Evolutionary conservation across 1,140 invertebrate species (phyloP), one percentile per base, ranked within the genome.

Genomic region (Alviniconcha marisindica): DNA sequence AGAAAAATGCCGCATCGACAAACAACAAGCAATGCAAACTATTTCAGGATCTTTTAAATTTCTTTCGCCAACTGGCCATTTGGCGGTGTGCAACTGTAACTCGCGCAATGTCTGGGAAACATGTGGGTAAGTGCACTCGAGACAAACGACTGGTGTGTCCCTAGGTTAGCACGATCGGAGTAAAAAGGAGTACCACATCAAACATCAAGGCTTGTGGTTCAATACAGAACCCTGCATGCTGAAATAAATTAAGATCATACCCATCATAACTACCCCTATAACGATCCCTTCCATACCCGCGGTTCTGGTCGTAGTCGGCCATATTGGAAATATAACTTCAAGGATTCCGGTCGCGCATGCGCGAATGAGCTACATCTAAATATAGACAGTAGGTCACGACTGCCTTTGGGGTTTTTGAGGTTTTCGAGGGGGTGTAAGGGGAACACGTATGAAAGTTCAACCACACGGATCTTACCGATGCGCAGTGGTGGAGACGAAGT

Each of bases 251-350:
- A 18, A 38, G 33, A 76, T 76, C 73, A 76, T 76, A 76, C 73
- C 73, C 73, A 76, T 76, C 73, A 76, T n/a, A 42, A 38, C 73
- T 76, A 76, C 73, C 73, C 73, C 73, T 40, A 76, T 44, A 78
- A 44, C 56, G 78, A 80, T 69, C 56, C 78, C 56, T 44, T 63
- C 56, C 78, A 63, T 80, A 80, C 78, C 78, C 78, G 78, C 78
- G 78, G 56, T 40, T 36, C 7, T 40, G 54, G 56, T 80, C 78
- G 33, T 69, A 80, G 56, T 80, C 78, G 54, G 78, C 78, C 78
- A 80, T 80, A 48, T 80, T 80, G 77, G 31, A 78, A 51, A 40
- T 63, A 69, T 12, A 80, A 80, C 60, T 80, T 66, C 56, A 31
- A 44, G 2, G 18, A 36, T 80, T 80, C 78, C 78, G 78, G 78